phyloP scores from a whole-genome alignment of 2,888 invertebrate genomes.

The Eremobia ochroleuca region DNA sequence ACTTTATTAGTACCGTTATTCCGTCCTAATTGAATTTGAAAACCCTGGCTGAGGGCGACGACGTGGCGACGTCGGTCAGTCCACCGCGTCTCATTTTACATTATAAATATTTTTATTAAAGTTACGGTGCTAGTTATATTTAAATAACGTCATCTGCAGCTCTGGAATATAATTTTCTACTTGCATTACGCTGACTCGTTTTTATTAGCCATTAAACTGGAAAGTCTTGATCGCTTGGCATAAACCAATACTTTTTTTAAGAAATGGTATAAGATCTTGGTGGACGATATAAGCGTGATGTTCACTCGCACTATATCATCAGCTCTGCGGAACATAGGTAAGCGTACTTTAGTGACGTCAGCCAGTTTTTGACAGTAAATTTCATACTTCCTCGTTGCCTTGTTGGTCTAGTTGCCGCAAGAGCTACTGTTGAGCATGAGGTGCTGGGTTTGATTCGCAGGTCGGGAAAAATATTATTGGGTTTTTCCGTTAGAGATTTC shows the following conservation, averaged over 20 bases:
- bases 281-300: background rate
- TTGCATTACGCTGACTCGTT: conserved; percentile 3
- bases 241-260: background rate
- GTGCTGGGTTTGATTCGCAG: background rate
- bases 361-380: background rate
- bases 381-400: background rate
- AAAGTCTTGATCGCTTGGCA: background rate
- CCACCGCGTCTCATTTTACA: conserved; percentile 16
- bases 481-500: background rate
- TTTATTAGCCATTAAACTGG: background rate
- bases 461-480: background rate
- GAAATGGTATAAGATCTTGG: background rate
- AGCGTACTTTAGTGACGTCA: background rate
- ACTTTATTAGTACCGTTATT: conserved; percentile 21
- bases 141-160: conserved; percentile 1
- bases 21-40: conserved; percentile 21
- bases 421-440: background rate
- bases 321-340: too few relatives aligned
- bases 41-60: conserved; percentile 6
- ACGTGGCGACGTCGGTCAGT: background rate
- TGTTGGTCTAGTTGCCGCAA: background rate
- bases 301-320: background rate
- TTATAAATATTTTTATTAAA: background rate
- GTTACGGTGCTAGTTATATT: background rate
- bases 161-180: conserved; percentile 11